A percentile compares a stretch with the other conserved stretches of the same genome.
phyloP scores from a whole-genome alignment of 1,140 invertebrate genomes.

The Leptinotarsa defecta region DNA sequence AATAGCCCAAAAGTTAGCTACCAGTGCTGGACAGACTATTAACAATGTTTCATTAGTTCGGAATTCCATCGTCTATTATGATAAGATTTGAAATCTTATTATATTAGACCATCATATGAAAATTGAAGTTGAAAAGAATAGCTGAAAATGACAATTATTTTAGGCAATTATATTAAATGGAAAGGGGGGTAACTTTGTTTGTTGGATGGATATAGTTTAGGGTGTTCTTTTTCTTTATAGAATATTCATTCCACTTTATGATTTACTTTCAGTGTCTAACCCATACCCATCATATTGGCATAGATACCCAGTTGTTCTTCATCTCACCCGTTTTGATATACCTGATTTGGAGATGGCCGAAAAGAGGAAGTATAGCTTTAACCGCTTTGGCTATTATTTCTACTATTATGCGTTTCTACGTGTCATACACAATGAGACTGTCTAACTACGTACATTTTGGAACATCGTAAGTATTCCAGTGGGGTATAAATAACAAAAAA shows the following conservation, averaged over 20 bases:
- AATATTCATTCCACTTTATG: not conserved
- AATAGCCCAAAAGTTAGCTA: too few relatives aligned
- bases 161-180: too few relatives aligned
- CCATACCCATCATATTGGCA: constrained; percentile 74
- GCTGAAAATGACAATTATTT: too few relatives aligned
- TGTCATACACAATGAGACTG: constrained; percentile 67
- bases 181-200: too few relatives aligned
- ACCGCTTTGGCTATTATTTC: constrained; percentile 62
- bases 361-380: constrained; percentile 61
- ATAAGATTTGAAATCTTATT: too few relatives aligned
- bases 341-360: constrained; percentile 69
- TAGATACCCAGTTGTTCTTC: constrained; percentile 80
- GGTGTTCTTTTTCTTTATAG: not conserved
- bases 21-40: too few relatives aligned
- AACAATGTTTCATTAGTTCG: too few relatives aligned
- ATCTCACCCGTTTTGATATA: constrained; percentile 69
- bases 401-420: constrained; percentile 67
- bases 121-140: too few relatives aligned
- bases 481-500: not conserved
- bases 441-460: constrained; percentile 75
- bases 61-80: too few relatives aligned
- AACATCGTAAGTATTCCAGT: constrained; percentile 67
- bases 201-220: too few relatives aligned
- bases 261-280: constrained; percentile 65
- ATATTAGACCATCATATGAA: too few relatives aligned